Evolutionary conservation across 1,140 invertebrate genomes (phyloP).

Genomic region (Archivesica marissinica): DNA sequence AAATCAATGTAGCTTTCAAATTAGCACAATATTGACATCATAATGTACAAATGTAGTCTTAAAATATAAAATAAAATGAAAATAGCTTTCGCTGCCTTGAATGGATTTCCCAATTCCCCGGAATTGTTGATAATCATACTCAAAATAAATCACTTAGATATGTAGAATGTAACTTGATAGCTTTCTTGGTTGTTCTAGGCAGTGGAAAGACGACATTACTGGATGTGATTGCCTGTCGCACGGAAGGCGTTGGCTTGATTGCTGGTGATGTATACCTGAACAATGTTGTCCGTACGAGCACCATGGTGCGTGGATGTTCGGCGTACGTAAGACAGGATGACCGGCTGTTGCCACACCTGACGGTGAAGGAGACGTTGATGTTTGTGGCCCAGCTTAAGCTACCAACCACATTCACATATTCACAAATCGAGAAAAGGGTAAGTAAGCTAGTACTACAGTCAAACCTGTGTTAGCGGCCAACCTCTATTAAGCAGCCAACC

Average conservation of each 20-base stretch:
- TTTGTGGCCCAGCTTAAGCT: constrained; percentile 81
- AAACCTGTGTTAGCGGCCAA: too few species aligned
- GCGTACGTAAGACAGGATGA: constrained; percentile 81
- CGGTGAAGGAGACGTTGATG: constrained; percentile 79
- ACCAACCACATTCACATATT: constrained; percentile 68
- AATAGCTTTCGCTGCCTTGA: too few species aligned
- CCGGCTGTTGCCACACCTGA: constrained; percentile 74
- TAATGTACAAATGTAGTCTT: too few species aligned
- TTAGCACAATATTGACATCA: too few species aligned
- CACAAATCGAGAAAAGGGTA: constrained; percentile 72
- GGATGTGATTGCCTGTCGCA: constrained; percentile 76
- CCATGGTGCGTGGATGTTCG: constrained; percentile 72
- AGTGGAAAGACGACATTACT: constrained; percentile 80
- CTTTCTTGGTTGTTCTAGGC: too few species aligned
- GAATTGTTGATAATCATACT: too few species aligned
- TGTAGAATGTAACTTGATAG: too few species aligned
- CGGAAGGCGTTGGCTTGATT: constrained; percentile 64
- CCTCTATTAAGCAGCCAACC: too few species aligned
- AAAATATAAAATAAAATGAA: too few species aligned
- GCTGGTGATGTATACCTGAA: constrained; percentile 76
- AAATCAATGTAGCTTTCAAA: too few species aligned
- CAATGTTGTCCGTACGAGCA: constrained; percentile 67
- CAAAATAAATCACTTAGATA: too few species aligned
- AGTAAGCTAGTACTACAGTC: constrained; percentile 15
- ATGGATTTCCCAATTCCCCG: too few species aligned